Conservation (phyloP, 1,140 invertebrate species). For the Drosophila pseudoananassae region DNA sequence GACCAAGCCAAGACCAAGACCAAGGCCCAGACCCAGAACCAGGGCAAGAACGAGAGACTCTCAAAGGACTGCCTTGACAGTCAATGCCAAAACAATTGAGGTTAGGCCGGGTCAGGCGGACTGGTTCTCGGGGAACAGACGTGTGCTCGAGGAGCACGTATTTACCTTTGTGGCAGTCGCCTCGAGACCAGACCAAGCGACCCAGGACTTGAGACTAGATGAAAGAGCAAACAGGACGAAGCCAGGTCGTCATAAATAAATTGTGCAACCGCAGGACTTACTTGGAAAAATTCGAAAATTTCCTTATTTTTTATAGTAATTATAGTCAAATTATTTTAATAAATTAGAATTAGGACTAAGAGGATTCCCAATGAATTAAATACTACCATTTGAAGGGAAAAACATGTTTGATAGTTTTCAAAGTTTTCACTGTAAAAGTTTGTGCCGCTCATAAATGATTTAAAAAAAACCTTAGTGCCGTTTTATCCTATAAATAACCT, state of each 20-base stretch:
- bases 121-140: constrained; percentile 13
- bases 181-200: constrained; percentile 19
- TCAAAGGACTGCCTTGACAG: constrained; percentile 64
- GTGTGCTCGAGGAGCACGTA: constrained; percentile 30
- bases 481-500: background rate
- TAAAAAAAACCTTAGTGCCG: background rate
- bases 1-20: constrained; percentile 35
- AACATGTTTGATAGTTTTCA: too few relatives aligned
- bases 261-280: constrained; percentile 15
- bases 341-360: too few relatives aligned
- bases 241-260: constrained; percentile 8
- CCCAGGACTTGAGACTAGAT: constrained; percentile 2
- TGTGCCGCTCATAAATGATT: background rate
- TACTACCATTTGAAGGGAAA: too few relatives aligned
- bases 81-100: constrained; percentile 78
- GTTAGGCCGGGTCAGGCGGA: constrained; percentile 30
- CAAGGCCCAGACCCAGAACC: constrained; percentile 48
- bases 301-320: constrained; percentile 1
- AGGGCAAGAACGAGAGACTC: constrained; percentile 41
- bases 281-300: constrained; percentile 19
- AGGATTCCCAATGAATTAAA: too few relatives aligned
- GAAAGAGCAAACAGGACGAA: background rate
- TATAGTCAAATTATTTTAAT: background rate
- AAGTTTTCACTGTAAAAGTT: too few relatives aligned
- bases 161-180: constrained; percentile 49